phyloP scores from a whole-genome alignment of 2,113 vertebrate species.

The Ciconia stormi region DNA sequence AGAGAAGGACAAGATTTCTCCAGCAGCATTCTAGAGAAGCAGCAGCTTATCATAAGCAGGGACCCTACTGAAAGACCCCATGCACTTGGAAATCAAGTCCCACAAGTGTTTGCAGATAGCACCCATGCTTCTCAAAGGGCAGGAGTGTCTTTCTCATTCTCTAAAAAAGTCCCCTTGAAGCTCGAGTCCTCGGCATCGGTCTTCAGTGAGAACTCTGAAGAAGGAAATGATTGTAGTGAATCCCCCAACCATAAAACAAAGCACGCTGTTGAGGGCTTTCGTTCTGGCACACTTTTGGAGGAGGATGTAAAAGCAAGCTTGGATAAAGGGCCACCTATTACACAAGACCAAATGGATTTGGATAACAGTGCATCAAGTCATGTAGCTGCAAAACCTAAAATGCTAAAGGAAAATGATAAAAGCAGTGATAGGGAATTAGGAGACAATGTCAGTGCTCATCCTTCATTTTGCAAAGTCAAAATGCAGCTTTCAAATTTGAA shows the following conservation, averaged over 20 bases:
- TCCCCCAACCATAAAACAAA: constrained; percentile 74
- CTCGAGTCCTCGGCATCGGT: constrained; percentile 95
- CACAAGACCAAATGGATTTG: constrained; percentile 31
- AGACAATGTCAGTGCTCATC: constrained; percentile 33
- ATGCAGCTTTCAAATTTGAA: constrained; percentile 53
- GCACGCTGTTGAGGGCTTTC: constrained; percentile 54
- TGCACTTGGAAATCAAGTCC: constrained; percentile 42
- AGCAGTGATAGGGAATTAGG: constrained; percentile 19
- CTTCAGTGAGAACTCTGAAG: constrained; percentile 89
- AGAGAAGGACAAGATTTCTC: constrained; percentile 59
- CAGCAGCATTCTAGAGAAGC: constrained; percentile 45
- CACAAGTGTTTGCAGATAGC: constrained; percentile 55
- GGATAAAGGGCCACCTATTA: not conserved
- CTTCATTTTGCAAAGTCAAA: constrained; percentile 62
- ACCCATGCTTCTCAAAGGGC: constrained; percentile 74
- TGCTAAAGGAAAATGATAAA: constrained; percentile 58
- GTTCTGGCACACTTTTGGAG: constrained; percentile 48
- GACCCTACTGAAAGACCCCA: constrained; percentile 41
- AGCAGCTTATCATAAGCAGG: constrained; percentile 44
- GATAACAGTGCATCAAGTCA: not conserved
- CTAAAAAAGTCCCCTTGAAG: constrained; percentile 86
- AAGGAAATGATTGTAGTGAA: constrained; percentile 76
- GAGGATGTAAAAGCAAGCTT: not conserved
- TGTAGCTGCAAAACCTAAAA: constrained; percentile 40
- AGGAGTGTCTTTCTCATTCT: constrained; percentile 95